Conservation (phyloP, 1,140 invertebrate species). For the Drosophila kanapiae region DNA sequence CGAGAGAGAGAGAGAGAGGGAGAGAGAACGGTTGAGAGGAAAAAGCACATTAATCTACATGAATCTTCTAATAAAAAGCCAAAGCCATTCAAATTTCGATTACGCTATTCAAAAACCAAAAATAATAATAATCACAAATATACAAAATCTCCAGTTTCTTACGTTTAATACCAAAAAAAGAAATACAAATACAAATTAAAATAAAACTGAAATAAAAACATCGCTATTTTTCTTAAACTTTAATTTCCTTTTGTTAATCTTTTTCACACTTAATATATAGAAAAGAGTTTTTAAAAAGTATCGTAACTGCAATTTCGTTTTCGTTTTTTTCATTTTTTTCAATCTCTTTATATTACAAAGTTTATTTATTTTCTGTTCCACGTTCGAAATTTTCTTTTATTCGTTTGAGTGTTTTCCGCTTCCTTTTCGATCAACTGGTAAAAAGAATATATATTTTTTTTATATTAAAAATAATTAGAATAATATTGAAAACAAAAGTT, state of each 20-base stretch:
- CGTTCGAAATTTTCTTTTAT: constrained; percentile 33
- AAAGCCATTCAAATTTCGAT: constrained; percentile 70
- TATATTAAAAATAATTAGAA: neutral
- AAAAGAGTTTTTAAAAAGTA: constrained; percentile 17
- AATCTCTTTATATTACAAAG: constrained; percentile 10
- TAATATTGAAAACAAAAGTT: constrained; percentile 10
- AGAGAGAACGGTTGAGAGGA: constrained; percentile 72
- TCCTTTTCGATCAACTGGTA: constrained; percentile 33
- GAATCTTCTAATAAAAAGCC: constrained; percentile 74
- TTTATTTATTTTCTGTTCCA: constrained; percentile 32
- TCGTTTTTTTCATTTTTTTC: constrained; percentile 18
- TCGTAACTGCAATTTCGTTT: neutral
- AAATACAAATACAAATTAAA: neutral
- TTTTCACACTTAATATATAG: constrained; percentile 45
- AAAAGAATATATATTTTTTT: neutral
- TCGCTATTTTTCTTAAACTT: constrained; percentile 41
- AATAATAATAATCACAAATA: constrained; percentile 18
- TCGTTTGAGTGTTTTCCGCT: constrained; percentile 38
- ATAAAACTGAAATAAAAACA: constrained; percentile 25
- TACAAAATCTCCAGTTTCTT: constrained; percentile 32
- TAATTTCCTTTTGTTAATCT: constrained; percentile 36
- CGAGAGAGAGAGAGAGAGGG: constrained; percentile 37
- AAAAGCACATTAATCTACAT: constrained; percentile 73
- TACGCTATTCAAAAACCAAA: constrained; percentile 46
- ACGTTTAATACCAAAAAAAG: constrained; percentile 33